Evolutionary conservation across 92 coral and sea anemone species (phyloP), one percentile per base, ranked within the genome.

Genomic region (Epizoanthus rinbou): DNA sequence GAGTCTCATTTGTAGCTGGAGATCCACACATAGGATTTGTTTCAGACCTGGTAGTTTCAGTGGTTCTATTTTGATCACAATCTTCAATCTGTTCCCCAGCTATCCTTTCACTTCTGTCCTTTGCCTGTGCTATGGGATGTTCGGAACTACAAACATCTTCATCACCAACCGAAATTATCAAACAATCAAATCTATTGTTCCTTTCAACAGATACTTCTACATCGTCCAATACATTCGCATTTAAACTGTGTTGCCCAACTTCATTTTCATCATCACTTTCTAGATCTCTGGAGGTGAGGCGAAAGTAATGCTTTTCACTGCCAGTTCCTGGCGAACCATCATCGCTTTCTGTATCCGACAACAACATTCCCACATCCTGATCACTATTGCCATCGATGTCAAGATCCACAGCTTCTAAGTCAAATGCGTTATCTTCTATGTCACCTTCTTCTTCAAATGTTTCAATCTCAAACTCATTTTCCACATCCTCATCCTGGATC

Each of bases 281-380:
- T 17, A 78, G 23, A 78, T 62, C 82, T 63, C 35, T 78, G 41
- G 82, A 78, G 56, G 82, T 78, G 57, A 78, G 70, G 47, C 82
- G 82, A 78, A 8, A 41, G 41, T 78, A 62, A 5, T 24, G 58
- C 41, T 33, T 78, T n/a, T 33, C 45, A 18, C 39, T 43, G 15
- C 23, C 52, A 23, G 23, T 24, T 37, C 22, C 56, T 62, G 71
- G 43, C 23, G 57, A 3, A 15, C 2, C 70, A 63, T 43, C 81
- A 7, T 53, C 53, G 24, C 82, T 85, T 18, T 73, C 74, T 50
- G 68, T 8, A 50, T 81, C 75, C 35, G 64, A 67, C 53, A 81
- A 59, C 22, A 74, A 9, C 73, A 53, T 75, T 28, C 74, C 74
- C 4, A 64, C 83, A 13, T 75, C 65, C 21, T 47, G 56, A 75